Percentiles rank a stretch among this genome's conserved stretches.
phyloP scores from a whole-genome alignment of 1,140 invertebrate species.

The Drosophila eugracilis region DNA sequence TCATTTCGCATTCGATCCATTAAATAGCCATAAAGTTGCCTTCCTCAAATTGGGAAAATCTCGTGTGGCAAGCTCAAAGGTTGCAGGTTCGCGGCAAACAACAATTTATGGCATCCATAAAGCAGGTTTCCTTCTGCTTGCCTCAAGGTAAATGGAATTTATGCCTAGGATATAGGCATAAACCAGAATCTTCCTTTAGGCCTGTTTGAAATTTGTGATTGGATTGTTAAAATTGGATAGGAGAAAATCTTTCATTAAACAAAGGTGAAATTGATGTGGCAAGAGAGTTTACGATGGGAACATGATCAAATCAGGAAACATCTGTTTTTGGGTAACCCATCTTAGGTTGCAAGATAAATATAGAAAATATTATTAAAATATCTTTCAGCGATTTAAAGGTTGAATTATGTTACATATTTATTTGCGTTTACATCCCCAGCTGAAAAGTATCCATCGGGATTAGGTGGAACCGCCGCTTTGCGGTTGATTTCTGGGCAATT shows the following conservation, averaged over 20 bases:
- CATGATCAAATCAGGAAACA: slow-evolving; percentile 17
- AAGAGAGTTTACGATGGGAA: slow-evolving; percentile 10
- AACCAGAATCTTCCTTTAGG: slow-evolving; percentile 43
- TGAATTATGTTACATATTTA: not conserved
- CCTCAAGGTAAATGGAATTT: slow-evolving; percentile 75
- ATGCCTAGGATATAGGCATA: slow-evolving; percentile 56
- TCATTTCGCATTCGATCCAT: slow-evolving; percentile 55
- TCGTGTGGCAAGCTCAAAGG: slow-evolving; percentile 65
- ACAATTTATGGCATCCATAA: slow-evolving; percentile 76
- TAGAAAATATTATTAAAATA: not conserved
- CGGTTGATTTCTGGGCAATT: slow-evolving; percentile 46
- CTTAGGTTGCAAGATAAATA: not conserved
- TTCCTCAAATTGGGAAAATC: slow-evolving; percentile 24
- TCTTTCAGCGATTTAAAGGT: not conserved
- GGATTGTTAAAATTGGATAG: slow-evolving; percentile 55
- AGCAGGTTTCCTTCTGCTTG: slow-evolving; percentile 36
- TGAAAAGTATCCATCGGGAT: slow-evolving; percentile 32
- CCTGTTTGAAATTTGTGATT: slow-evolving; percentile 44
- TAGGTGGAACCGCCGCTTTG: slow-evolving; percentile 33
- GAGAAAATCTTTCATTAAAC: slow-evolving; percentile 54
- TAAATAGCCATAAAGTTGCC: slow-evolving; percentile 64
- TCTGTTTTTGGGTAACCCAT: slow-evolving; percentile 10
- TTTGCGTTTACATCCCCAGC: not conserved
- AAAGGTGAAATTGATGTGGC: slow-evolving; percentile 51
- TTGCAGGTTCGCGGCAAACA: slow-evolving; percentile 61